A percentile compares a stretch with the other conserved stretches of the same genome.
Evolutionary conservation across 2,113 vertebrate genomes (phyloP).

Genomic region (Australoheros scitulus): DNA sequence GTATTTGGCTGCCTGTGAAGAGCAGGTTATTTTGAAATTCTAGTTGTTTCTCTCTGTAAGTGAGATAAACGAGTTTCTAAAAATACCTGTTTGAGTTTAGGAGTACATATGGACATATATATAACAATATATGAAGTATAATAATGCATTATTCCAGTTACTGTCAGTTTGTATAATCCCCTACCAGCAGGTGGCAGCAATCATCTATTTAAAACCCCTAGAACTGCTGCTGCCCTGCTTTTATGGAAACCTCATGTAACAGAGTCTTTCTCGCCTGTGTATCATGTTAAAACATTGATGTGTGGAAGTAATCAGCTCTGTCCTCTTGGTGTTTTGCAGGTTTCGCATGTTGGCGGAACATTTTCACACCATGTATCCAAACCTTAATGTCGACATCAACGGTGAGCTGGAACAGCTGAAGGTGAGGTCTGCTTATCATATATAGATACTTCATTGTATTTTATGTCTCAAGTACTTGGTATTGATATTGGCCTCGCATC

Average conservation of each 20-base stretch:
- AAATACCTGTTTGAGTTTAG: background rate
- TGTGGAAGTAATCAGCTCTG: background rate
- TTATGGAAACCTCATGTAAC: background rate
- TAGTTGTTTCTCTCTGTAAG: no score
- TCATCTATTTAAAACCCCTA: background rate
- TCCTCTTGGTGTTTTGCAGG: slow-evolving; percentile 36
- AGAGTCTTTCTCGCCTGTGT: background rate
- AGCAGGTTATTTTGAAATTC: no score
- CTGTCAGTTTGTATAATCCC: background rate
- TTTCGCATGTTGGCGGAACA: slow-evolving; percentile 81
- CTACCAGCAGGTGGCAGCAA: slow-evolving; percentile 48
- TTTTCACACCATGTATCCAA: slow-evolving; percentile 81
- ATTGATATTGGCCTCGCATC: accelerated
- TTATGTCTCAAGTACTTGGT: background rate
- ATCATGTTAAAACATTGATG: background rate
- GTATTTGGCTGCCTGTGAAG: no score
- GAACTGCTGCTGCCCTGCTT: background rate
- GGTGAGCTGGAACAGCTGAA: slow-evolving; percentile 81
- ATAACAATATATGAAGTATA: background rate
- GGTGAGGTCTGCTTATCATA: slow-evolving; percentile 62
- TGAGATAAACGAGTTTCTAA: background rate
- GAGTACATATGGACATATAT: background rate
- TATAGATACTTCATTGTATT: background rate
- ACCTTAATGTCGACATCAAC: slow-evolving; percentile 78
- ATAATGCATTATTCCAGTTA: background rate